These are phyloP conservation scores for Disparrhopalites patrizii DNA, from an alignment of 2,888 invertebrate genomes.

Conservation along the genomic window DNA sequence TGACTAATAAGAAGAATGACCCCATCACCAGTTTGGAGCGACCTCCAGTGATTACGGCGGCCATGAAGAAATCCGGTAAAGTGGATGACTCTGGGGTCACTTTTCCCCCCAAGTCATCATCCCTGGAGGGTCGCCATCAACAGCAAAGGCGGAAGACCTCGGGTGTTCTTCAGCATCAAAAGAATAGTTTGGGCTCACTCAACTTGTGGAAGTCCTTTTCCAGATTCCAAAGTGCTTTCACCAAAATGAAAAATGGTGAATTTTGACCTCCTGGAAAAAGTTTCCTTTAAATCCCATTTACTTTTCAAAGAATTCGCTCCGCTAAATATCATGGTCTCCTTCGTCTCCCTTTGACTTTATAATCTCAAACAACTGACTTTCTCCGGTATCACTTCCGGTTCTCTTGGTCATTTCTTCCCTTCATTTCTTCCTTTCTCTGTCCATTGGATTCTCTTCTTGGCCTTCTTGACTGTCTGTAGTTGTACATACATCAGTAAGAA, in stretches of 20 bases:
- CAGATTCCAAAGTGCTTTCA: constrained; percentile 1
- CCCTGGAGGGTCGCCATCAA: too few relatives aligned
- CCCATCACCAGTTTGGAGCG: constrained; percentile 11
- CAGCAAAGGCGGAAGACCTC: too few relatives aligned
- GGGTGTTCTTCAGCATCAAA: too few relatives aligned
- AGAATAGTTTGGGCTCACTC: not conserved
- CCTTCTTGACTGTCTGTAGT: too few relatives aligned
- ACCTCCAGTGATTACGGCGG: not conserved
- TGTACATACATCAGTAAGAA: too few relatives aligned
- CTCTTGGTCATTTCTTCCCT: not conserved
- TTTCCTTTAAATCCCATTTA: not conserved
- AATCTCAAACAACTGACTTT: too few relatives aligned
- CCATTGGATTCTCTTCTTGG: too few relatives aligned
- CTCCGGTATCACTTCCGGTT: not conserved
- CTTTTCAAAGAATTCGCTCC: too few relatives aligned
- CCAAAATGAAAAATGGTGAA: constrained; percentile 12
- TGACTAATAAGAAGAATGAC: too few relatives aligned
- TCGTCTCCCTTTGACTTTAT: not conserved
- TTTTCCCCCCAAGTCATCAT: not conserved
- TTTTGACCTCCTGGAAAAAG: not conserved
- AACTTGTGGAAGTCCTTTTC: not conserved
- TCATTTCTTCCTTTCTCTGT: too few relatives aligned
- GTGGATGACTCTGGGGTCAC: not conserved
- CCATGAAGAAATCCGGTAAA: not conserved
- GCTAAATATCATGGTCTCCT: too few relatives aligned